These are phyloP conservation scores for Maniola hyperantus DNA, from an alignment of 2,888 invertebrate species.

Conservation along the genomic window DNA sequence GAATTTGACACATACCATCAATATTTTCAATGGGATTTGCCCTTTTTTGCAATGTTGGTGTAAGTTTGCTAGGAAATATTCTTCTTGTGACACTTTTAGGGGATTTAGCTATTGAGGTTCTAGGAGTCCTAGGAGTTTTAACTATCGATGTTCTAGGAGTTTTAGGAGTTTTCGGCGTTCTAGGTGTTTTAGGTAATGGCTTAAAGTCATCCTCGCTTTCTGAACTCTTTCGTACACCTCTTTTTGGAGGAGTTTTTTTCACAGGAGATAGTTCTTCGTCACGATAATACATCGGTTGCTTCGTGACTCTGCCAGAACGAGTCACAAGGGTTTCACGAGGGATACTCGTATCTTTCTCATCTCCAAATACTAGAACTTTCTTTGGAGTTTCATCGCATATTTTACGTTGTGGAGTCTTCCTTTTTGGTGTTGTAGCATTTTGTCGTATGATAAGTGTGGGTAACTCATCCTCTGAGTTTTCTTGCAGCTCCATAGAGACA, in stretches of 20 bases:
- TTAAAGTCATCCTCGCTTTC: slow-evolving; percentile 67
- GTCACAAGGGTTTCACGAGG: slow-evolving; percentile 45
- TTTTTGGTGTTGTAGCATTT: slow-evolving; percentile 63
- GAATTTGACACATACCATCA: slow-evolving; percentile 54
- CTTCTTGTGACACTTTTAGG: slow-evolving; percentile 62
- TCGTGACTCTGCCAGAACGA: slow-evolving; percentile 57
- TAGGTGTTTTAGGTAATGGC: slow-evolving; percentile 51
- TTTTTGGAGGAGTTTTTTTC: slow-evolving; percentile 58
- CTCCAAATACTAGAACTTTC: slow-evolving; percentile 64
- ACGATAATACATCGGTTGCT: slow-evolving; percentile 53
- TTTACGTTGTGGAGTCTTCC: slow-evolving; percentile 59
- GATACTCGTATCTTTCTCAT: slow-evolving; percentile 48
- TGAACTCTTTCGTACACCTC: slow-evolving; percentile 46
- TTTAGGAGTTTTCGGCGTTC: slow-evolving; percentile 48
- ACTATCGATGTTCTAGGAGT: slow-evolving; percentile 40
- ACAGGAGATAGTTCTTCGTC: slow-evolving; percentile 61
- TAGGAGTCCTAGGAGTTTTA: slow-evolving; percentile 47
- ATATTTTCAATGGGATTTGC: slow-evolving; percentile 67
- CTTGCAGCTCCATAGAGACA: slow-evolving; percentile 67
- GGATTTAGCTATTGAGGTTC: slow-evolving; percentile 51
- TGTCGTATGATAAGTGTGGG: slow-evolving; percentile 71
- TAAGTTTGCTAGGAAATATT: slow-evolving; percentile 64
- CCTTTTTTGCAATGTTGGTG: slow-evolving; percentile 63
- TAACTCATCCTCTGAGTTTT: slow-evolving; percentile 72
- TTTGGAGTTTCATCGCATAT: slow-evolving; percentile 61